Percentiles rank a stretch among this genome's conserved stretches.
These are phyloP conservation scores for Netelia inedita DNA, from an alignment of 2,888 invertebrate species.

Conservation along the genomic window DNA sequence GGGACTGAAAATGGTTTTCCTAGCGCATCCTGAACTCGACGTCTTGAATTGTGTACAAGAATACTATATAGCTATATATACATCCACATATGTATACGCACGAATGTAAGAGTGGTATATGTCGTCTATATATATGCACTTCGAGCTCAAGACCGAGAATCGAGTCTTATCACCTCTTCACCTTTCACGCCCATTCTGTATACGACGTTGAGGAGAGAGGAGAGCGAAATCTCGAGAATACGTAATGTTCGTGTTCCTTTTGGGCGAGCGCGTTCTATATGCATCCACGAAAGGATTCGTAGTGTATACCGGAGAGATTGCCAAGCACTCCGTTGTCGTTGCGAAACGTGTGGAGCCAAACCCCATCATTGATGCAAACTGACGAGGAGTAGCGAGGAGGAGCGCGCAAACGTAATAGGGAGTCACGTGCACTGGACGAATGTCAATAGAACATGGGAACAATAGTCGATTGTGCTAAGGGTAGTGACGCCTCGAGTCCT, in stretches of 20 bases:
- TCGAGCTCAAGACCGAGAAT: conserved; percentile 28
- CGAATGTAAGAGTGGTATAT: neutral
- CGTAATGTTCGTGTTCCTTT: conserved; percentile 44
- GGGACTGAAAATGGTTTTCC: conserved; percentile 13
- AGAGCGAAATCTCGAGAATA: conserved; percentile 60
- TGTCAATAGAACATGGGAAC: conserved; percentile 61
- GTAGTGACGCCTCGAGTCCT: conserved; percentile 25
- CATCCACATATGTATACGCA: conserved; percentile 21
- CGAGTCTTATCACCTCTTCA: conserved; percentile 56
- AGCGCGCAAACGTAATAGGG: conserved; percentile 62
- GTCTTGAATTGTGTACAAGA: neutral
- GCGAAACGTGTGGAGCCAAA: conserved; percentile 5
- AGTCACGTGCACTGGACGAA: conserved; percentile 57
- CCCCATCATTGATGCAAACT: conserved; percentile 56
- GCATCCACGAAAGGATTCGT: conserved; percentile 36
- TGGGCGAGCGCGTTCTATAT: conserved; percentile 13
- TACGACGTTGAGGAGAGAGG: neutral
- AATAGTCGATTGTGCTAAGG: conserved; percentile 39
- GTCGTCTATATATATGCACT: neutral
- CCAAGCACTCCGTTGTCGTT: conserved; percentile 40
- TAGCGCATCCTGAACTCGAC: conserved; percentile 15
- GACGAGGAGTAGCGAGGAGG: conserved; percentile 32
- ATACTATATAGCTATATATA: conserved; percentile 2
- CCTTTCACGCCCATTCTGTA: conserved; percentile 44
- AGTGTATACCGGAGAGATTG: conserved; percentile 6